A percentile compares a stretch with the other conserved stretches of the same genome.
Conservation (phyloP, 2,888 invertebrate species). For the Ectropis crepuscularia region DNA sequence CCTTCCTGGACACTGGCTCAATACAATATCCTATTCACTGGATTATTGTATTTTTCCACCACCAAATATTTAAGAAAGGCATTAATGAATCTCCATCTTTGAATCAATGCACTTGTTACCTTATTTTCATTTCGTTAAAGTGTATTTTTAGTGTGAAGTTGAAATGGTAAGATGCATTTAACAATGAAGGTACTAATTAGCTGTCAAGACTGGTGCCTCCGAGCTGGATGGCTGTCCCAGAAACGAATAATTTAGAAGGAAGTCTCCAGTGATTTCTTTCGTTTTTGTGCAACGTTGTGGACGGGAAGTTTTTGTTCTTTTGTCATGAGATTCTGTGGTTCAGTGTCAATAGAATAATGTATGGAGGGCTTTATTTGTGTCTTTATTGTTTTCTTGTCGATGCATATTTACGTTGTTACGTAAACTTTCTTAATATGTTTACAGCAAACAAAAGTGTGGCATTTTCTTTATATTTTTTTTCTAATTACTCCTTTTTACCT, state of each 20-base stretch:
- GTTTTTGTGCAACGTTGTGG: slow-evolving; percentile 68
- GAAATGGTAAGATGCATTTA: slow-evolving; percentile 73
- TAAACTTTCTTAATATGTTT: too few relatives aligned
- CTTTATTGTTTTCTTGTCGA: slow-evolving; percentile 20
- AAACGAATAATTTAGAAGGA: slow-evolving; percentile 81
- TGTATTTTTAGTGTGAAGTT: slow-evolving; percentile 47
- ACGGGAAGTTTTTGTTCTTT: slow-evolving; percentile 53
- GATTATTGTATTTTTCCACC: slow-evolving; percentile 84
- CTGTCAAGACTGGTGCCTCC: slow-evolving; percentile 79
- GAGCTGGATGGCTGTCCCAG: slow-evolving; percentile 71
- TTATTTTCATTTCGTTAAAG: slow-evolving; percentile 49
- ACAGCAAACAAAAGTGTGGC: too few relatives aligned
- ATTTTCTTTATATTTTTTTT: too few relatives aligned
- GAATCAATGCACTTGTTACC: slow-evolving; percentile 55
- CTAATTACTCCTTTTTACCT: too few relatives aligned
- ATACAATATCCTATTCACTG: slow-evolving; percentile 80
- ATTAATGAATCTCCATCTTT: slow-evolving; percentile 69
- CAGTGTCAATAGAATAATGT: slow-evolving; percentile 35
- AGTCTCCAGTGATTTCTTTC: slow-evolving; percentile 79
- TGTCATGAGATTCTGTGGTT: slow-evolving; percentile 38
- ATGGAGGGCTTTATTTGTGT: slow-evolving; percentile 15
- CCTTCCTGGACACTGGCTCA: slow-evolving; percentile 83
- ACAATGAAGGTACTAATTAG: slow-evolving; percentile 83
- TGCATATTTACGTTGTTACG: too few relatives aligned
- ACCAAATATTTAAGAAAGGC: slow-evolving; percentile 80